A percentile compares a stretch with the other conserved stretches of the same genome.
Evolutionary conservation across 1,140 invertebrate species (phyloP).

Genomic region (Calliphora vicina): DNA sequence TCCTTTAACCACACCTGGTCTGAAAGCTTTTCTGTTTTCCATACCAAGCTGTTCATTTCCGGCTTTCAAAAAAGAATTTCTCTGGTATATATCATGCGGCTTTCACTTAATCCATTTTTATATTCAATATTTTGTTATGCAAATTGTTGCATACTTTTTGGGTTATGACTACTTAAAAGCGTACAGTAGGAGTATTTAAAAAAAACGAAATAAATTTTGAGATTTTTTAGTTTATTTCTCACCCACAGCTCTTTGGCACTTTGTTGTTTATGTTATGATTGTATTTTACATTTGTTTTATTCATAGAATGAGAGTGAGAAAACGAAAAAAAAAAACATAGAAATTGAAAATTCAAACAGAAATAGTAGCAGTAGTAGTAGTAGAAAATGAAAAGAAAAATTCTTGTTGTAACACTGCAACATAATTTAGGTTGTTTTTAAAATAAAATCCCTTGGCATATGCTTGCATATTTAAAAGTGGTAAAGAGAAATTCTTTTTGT

Average conservation of each 20-base stretch:
- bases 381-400: too few relatives aligned
- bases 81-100: not conserved
- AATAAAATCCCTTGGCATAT: not conserved
- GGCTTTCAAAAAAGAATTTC: not conserved
- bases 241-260: not conserved
- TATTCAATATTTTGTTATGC: not conserved
- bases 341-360: not conserved
- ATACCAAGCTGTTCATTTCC: not conserved
- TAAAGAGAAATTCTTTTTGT: not conserved
- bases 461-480: not conserved
- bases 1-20: too few relatives aligned
- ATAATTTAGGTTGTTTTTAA: not conserved
- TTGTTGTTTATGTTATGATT: too few relatives aligned
- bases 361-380: not conserved
- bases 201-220: not conserved
- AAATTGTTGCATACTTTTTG: not conserved
- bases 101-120: not conserved
- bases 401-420: not conserved
- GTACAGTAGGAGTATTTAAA: not conserved
- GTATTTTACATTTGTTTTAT: too few relatives aligned
- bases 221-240: too few relatives aligned
- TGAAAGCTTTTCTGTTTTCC: not conserved
- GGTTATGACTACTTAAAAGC: slow-evolving; percentile 8
- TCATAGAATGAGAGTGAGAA: too few relatives aligned
- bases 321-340: too few relatives aligned